Conservation (phyloP, 2,888 invertebrate genomes). For the Muscina levida region DNA sequence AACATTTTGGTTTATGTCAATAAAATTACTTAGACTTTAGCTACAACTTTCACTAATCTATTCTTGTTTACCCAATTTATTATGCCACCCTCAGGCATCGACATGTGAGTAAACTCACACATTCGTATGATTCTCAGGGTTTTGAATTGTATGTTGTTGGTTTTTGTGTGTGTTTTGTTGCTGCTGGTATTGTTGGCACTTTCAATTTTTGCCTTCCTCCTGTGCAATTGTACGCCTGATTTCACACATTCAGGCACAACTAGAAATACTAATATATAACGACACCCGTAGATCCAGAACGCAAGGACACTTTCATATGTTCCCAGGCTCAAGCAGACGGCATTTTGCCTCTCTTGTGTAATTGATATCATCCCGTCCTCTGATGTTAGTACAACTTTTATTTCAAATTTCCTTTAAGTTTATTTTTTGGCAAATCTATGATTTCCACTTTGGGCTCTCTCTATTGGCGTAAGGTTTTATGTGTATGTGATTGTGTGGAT, state of each 20-base stretch:
- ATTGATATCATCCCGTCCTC: conserved; percentile 12
- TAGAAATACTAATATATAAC: not conserved
- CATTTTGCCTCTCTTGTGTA: conserved; percentile 1
- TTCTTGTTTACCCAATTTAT: no score
- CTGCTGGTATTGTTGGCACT: conserved; percentile 33
- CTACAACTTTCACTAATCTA: no score
- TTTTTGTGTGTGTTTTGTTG: not conserved
- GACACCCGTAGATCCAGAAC: not conserved
- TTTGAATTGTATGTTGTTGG: conserved; percentile 13
- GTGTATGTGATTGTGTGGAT: conserved; percentile 1
- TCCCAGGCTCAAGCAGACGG: not conserved
- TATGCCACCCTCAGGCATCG: not conserved
- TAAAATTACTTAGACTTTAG: no score
- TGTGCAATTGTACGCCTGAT: not conserved
- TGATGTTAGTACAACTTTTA: not conserved
- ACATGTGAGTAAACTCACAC: not conserved
- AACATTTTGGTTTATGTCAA: no score
- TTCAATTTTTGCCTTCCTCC: conserved; percentile 26
- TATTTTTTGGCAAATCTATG: conserved; percentile 10
- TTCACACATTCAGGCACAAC: conserved; percentile 2
- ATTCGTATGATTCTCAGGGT: conserved; percentile 6
- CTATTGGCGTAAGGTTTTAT: not conserved
- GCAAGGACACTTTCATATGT: not conserved
- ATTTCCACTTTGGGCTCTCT: not conserved
- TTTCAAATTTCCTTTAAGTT: not conserved